These are phyloP conservation scores for Eulithis testata DNA, from an alignment of 2,888 invertebrate species.

Conservation along the genomic window DNA sequence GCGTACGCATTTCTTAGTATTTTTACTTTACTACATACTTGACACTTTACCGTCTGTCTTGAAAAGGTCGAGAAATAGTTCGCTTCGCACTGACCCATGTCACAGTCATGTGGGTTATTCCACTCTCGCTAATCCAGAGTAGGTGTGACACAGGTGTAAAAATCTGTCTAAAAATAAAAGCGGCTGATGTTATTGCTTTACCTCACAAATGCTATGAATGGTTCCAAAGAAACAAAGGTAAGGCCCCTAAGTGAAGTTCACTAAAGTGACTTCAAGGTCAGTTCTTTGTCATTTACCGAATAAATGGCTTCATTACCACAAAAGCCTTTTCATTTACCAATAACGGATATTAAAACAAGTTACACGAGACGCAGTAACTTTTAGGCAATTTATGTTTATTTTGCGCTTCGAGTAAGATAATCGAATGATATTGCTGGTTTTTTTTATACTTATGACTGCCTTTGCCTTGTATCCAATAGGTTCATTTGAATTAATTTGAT, in stretches of 20 bases:
- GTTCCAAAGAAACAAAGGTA: no score
- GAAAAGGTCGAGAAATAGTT: background rate
- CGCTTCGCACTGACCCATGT: constrained; percentile 1
- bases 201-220: no score
- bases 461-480: background rate
- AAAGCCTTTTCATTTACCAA: constrained; percentile 14
- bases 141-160: constrained; percentile 1
- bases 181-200: background rate
- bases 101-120: background rate
- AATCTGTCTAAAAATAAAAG: background rate
- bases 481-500: background rate
- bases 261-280: constrained; percentile 11
- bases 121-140: background rate
- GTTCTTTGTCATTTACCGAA: constrained; percentile 6
- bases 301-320: constrained; percentile 13
- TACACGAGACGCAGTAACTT: background rate
- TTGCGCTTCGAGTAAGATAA: background rate
- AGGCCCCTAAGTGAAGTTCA: background rate
- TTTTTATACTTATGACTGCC: background rate
- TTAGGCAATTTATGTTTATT: constrained; percentile 1
- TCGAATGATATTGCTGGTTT: background rate
- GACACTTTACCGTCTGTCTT: background rate
- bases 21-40: background rate
- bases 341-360: constrained; percentile 1
- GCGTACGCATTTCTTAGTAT: no score